phyloP scores from a whole-genome alignment of 1,140 invertebrate species.

The Philotrypesis tridentata region DNA sequence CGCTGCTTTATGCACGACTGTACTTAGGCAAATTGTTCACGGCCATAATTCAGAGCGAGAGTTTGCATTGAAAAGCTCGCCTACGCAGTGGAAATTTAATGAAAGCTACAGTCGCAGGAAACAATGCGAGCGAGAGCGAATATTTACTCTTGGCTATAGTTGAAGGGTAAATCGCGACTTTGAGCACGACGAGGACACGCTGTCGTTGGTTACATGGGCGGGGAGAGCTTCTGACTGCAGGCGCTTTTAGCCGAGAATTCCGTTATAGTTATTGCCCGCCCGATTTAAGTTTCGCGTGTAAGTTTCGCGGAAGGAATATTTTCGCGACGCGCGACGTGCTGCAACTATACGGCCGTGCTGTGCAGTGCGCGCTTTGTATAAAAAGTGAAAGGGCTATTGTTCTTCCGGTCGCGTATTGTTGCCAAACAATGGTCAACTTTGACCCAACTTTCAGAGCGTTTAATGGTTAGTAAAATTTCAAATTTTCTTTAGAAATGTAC shows the following conservation, averaged over 20 bases:
- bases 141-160: background rate
- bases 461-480: background rate
- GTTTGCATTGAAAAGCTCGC: background rate
- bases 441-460: background rate
- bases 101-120: background rate
- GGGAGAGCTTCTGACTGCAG: background rate
- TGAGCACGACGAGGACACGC: background rate
- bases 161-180: background rate
- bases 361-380: too few species aligned
- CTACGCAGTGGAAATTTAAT: too few species aligned
- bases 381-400: constrained; percentile 18
- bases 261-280: constrained; percentile 7
- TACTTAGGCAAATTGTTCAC: background rate
- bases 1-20: background rate
- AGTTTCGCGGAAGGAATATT: constrained; percentile 15
- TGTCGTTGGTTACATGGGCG: too few species aligned
- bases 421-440: background rate
- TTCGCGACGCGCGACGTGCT: background rate
- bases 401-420: too few species aligned
- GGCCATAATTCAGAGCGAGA: background rate
- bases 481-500: background rate
- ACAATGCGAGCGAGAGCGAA: background rate
- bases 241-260: background rate
- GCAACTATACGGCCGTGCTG: background rate
- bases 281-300: constrained; percentile 14